Base-by-base conservation (phyloP, 2,797 vertebrate genomes). In the Anguilla obscura region DNA sequence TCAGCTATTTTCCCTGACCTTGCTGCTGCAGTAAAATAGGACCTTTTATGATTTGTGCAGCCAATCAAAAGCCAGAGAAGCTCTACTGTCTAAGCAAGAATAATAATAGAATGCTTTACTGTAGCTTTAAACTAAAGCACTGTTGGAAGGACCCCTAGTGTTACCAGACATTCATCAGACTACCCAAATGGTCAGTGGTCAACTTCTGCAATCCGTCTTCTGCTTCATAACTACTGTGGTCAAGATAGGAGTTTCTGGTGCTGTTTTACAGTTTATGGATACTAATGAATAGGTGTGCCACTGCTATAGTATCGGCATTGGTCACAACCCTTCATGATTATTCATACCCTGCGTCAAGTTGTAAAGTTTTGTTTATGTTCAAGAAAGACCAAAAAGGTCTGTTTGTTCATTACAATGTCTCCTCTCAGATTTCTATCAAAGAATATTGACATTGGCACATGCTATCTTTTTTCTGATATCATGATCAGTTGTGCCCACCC, bases 361-460 rank as follows among this genome's bases (percentile, higher is more conserved):
- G 12, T 16, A n/a, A 69, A 7, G 24, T 69, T 69, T 52, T 16
- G 14, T 27, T 40, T 45, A 24, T 48, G 6, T 83, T 24, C 12
- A 87, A 12, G 50, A 30, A 83, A 83, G 56, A 33, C 74, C 86
- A 58, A 21, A 60, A 36, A 74, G 7, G 79, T 45, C 79, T 48
- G 40, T 50, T 50, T 82, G 21, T 18, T 82, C n/a, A 82, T 48
- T 40, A 21, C 9, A 83, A 40, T 36, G 16, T 45, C 83, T 18
- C 1, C 48, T 40, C 24, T 40, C 52, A n/a, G 60, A 54, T 54
- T 54, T 48, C 14, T 58, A 16, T 56, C 21, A 21, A 16, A 56
- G 8, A n/a, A 54, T 7, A 84, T 27, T 84, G 52, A 84, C 12
- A 45, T 52, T n/a, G 12, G 10, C 14, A 52, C 8, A 5, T 1